phyloP scores from a whole-genome alignment of 2,797 vertebrate species.

The Tragopan temminckii region DNA sequence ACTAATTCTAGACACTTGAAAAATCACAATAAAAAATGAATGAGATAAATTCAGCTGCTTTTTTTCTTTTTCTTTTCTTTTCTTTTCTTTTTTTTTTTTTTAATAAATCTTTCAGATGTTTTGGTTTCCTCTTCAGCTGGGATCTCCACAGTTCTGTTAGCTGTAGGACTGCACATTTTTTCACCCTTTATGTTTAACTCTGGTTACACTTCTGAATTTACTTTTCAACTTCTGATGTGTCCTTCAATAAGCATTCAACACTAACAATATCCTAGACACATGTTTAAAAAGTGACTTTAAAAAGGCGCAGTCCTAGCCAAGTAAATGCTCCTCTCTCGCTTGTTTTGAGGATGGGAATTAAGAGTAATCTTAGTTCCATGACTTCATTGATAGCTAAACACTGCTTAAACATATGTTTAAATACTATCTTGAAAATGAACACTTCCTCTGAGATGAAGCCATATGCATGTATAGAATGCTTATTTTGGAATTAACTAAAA shows the following conservation, averaged over 20 bases:
- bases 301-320: neutral
- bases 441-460: neutral
- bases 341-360: neutral
- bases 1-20: no score
- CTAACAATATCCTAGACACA: neutral
- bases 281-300: neutral
- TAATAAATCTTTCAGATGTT: neutral
- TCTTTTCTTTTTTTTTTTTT: no score
- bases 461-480: neutral
- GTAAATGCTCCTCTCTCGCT: neutral
- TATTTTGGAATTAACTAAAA: conserved; percentile 45
- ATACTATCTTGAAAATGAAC: conserved; percentile 3
- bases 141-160: neutral
- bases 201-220: neutral
- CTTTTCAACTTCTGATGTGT: neutral
- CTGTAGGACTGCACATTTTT: neutral
- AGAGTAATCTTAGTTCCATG: neutral
- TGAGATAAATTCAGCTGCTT: neutral
- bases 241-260: neutral
- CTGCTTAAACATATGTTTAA: conserved; percentile 10
- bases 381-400: conserved; percentile 23
- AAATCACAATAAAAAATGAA: neutral
- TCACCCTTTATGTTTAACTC: neutral
- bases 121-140: neutral
- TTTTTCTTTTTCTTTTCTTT: no score